Evolutionary conservation across 2,888 invertebrate species (phyloP).

Genomic region (Volucella inflata): DNA sequence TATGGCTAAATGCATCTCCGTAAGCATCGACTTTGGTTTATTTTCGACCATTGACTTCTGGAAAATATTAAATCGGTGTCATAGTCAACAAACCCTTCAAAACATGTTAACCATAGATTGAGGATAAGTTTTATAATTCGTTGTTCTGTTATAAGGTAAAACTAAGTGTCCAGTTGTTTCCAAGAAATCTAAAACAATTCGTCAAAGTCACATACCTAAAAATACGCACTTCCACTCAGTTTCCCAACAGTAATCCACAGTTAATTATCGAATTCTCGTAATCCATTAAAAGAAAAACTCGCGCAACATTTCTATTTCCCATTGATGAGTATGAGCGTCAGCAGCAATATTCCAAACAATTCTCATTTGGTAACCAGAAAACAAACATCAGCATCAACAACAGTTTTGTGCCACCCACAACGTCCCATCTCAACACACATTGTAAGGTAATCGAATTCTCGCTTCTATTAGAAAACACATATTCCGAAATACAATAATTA

Average conservation of each 20-base stretch:
- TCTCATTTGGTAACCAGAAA: conserved; percentile 73
- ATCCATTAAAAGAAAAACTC: conserved; percentile 64
- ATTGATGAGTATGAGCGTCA: conserved; percentile 60
- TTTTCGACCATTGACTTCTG: no score
- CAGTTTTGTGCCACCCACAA: conserved; percentile 64
- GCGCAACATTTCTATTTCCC: conserved; percentile 60
- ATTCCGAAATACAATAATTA: conserved; percentile 67
- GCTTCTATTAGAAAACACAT: conserved; percentile 58
- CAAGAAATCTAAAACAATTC: background rate
- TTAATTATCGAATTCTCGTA: conserved; percentile 70
- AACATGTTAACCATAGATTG: no score
- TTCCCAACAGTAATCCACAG: conserved; percentile 49
- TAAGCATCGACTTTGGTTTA: no score
- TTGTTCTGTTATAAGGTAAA: no score
- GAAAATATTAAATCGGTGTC: no score
- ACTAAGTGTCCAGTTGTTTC: no score
- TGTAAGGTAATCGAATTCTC: conserved; percentile 66
- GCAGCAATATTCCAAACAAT: conserved; percentile 63
- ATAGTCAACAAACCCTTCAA: no score
- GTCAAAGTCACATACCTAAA: background rate
- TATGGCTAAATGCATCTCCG: no score
- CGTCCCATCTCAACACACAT: conserved; percentile 26
- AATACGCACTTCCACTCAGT: conserved; percentile 26
- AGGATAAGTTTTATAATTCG: no score
- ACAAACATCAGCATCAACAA: conserved; percentile 68